Evolutionary conservation across 2,888 invertebrate genomes (phyloP).

Genomic region (Abrostola tripartita): DNA sequence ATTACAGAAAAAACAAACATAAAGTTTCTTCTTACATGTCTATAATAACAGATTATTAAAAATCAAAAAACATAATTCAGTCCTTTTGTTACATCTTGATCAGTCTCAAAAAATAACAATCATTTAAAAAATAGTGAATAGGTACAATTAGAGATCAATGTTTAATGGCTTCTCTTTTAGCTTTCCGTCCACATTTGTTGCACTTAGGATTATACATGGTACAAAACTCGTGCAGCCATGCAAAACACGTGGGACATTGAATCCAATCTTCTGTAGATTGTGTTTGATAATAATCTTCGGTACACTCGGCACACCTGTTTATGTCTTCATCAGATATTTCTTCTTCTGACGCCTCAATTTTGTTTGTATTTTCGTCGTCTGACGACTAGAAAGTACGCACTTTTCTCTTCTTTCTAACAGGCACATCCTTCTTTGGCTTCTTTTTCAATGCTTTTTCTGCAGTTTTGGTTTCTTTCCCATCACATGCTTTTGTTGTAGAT

Average conservation of each 20-base stretch:
- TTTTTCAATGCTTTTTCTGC: too few relatives aligned
- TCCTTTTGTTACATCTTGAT: slow-evolving; percentile 10
- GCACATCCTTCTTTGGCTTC: slow-evolving; percentile 12
- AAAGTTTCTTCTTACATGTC: too few relatives aligned
- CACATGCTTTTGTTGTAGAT: too few relatives aligned
- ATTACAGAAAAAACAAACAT: too few relatives aligned
- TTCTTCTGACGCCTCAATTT: slow-evolving; percentile 11
- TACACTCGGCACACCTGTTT: slow-evolving; percentile 11
- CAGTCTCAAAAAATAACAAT: slow-evolving; percentile 11
- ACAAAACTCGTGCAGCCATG: slow-evolving; percentile 7
- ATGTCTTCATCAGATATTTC: slow-evolving; percentile 8
- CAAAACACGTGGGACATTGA: slow-evolving; percentile 8
- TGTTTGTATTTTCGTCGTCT: slow-evolving; percentile 10
- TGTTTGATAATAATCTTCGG: slow-evolving; percentile 11
- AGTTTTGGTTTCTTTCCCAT: too few relatives aligned
- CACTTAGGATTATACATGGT: slow-evolving; percentile 12
- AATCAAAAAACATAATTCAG: slow-evolving; percentile 6
- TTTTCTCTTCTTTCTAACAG: slow-evolving; percentile 10
- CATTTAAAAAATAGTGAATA: too few relatives aligned
- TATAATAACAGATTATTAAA: slow-evolving; percentile 6
- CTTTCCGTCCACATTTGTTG: too few relatives aligned
- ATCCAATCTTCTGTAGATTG: slow-evolving; percentile 13
- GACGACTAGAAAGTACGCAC: slow-evolving; percentile 8
- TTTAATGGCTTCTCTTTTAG: slow-evolving; percentile 11
- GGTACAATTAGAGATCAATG: too few relatives aligned